phyloP scores from a whole-genome alignment of 2,797 vertebrate genomes.

The Characodon lateralis region DNA sequence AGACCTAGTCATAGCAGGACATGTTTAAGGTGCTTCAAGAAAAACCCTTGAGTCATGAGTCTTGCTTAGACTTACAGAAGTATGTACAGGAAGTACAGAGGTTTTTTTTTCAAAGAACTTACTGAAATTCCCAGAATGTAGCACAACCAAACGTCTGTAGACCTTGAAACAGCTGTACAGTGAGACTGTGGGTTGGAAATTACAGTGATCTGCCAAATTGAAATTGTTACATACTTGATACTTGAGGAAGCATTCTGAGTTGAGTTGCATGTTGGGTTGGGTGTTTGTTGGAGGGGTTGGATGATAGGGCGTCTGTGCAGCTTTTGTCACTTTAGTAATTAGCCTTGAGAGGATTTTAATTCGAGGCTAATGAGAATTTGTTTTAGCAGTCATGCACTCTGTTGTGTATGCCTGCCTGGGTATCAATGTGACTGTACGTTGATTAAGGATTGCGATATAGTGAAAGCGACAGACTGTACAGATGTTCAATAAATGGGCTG shows the following conservation, averaged over 20 bases:
- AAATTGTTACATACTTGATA: background rate
- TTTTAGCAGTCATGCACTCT: conserved; percentile 54
- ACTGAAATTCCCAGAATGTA: background rate
- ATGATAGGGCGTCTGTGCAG: conserved; percentile 17
- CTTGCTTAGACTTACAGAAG: no score
- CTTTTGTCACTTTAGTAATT: conserved; percentile 66
- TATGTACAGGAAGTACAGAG: background rate
- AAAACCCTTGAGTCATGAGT: background rate
- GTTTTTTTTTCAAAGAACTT: background rate
- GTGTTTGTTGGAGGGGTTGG: conserved; percentile 10
- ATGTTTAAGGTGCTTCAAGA: background rate
- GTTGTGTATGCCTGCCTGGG: conserved; percentile 11
- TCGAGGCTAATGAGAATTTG: conserved; percentile 74
- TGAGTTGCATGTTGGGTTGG: background rate
- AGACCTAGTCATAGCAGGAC: background rate
- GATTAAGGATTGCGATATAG: conserved; percentile 63
- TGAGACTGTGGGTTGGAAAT: conserved; percentile 3
- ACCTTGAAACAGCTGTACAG: background rate
- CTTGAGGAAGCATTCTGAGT: conserved; percentile 4
- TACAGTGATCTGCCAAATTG: background rate
- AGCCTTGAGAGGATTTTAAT: conserved; percentile 71
- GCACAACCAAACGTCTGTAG: background rate
- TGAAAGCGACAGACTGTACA: conserved; percentile 70
- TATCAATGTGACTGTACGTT: conserved; percentile 29
- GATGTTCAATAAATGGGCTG: conserved; percentile 79